These are phyloP conservation scores for Hypotaenidia philippensis DNA, from an alignment of 2,797 vertebrate species.

Conservation along the genomic window DNA sequence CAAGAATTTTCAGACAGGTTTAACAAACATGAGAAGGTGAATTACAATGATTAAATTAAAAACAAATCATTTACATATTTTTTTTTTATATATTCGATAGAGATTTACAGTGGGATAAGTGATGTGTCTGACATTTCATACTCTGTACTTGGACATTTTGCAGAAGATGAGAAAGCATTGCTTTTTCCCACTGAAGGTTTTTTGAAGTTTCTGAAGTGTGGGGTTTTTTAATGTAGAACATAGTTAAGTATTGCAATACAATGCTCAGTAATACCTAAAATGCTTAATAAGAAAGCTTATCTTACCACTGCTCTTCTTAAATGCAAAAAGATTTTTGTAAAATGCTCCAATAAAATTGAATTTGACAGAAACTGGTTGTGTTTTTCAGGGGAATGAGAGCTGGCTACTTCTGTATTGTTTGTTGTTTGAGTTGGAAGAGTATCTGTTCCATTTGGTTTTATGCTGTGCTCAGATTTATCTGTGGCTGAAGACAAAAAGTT, in stretches of 20 bases:
- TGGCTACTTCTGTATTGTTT: background rate
- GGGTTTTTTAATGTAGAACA: background rate
- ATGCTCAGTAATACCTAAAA: background rate
- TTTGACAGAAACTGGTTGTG: background rate
- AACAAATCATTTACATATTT: background rate
- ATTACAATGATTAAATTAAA: background rate
- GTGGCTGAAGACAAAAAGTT: slow-evolving; percentile 45
- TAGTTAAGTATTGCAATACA: background rate
- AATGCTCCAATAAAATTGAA: slow-evolving; percentile 75
- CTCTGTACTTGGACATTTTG: background rate
- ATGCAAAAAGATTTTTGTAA: slow-evolving; percentile 84
- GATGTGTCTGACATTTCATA: background rate
- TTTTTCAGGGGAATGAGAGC: background rate
- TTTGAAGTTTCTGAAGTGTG: background rate
- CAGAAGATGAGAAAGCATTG: background rate
- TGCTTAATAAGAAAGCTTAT: background rate
- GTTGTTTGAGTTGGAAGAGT: background rate
- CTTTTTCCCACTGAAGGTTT: background rate
- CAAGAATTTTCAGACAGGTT: background rate
- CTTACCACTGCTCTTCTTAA: slow-evolving; percentile 90
- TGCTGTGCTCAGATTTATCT: slow-evolving; percentile 38
- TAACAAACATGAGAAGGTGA: background rate
- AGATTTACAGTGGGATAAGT: background rate
- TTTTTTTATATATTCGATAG: background rate
- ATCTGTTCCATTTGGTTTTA: slow-evolving; percentile 43